Percentiles rank a stretch among this genome's conserved stretches.
These are phyloP conservation scores for Abramis brama DNA, from an alignment of 2,113 vertebrate species.

Conservation along the genomic window DNA sequence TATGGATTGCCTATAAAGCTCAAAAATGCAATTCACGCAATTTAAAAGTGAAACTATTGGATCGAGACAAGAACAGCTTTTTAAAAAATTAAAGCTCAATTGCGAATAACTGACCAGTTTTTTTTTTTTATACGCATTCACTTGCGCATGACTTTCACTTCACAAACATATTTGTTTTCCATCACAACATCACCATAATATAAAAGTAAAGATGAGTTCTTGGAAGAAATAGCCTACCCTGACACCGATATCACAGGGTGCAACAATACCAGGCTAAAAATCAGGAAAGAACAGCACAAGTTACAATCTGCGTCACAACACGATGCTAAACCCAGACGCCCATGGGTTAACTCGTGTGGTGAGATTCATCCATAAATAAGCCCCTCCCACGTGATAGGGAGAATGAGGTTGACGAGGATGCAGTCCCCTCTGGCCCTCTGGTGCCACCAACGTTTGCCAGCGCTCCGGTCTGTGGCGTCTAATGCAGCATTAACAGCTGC, in stretches of 20 bases:
- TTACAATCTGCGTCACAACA: conserved; percentile 49
- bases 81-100: not conserved
- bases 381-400: not conserved
- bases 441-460: conserved; percentile 44
- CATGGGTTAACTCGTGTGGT: conserved; percentile 35
- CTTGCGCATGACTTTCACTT: not conserved
- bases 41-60: not conserved
- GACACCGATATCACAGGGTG: not conserved
- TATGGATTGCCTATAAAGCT: not conserved
- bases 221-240: not conserved
- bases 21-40: not conserved
- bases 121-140: not conserved
- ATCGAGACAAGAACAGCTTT: not conserved
- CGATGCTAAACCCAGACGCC: not conserved
- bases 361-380: conserved; percentile 51
- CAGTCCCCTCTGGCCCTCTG: conserved; percentile 12
- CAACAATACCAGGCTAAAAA: not conserved
- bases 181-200: not conserved
- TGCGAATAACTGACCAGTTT: not conserved
- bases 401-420: conserved; percentile 2
- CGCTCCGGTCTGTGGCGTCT: conserved; percentile 49
- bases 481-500: conserved; percentile 68
- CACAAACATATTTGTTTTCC: not conserved
- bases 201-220: not conserved
- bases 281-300: conserved; percentile 14